Evolutionary conservation across 2,113 vertebrate genomes (phyloP).

Genomic region (Lagopus muta): DNA sequence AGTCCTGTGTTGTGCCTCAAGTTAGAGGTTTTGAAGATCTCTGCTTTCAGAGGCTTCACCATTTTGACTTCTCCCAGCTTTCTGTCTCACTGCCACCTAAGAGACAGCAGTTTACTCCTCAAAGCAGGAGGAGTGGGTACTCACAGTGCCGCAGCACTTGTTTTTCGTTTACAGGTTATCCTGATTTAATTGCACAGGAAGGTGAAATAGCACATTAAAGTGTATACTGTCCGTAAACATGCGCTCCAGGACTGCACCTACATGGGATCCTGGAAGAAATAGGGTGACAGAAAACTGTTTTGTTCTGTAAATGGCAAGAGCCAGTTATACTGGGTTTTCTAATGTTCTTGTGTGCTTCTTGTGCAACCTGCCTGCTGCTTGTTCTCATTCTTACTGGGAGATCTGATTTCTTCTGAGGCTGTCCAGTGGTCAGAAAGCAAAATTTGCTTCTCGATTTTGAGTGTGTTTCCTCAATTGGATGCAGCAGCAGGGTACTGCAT

Average conservation of each 20-base stretch:
- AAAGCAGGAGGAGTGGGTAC: neutral
- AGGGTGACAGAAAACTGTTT: neutral
- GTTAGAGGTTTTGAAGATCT: neutral
- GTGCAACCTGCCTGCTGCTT: neutral
- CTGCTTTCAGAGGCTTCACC: neutral
- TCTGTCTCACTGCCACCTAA: neutral
- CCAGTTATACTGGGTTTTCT: neutral
- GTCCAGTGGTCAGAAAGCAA: neutral
- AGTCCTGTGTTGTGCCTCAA: fast-evolving
- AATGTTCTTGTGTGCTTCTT: neutral
- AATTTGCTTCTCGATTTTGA: neutral
- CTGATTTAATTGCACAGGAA: neutral
- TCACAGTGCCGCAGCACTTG: fast-evolving
- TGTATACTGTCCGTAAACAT: neutral
- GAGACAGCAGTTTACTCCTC: neutral
- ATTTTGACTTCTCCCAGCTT: neutral
- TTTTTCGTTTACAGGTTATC: neutral
- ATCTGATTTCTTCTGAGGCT: neutral
- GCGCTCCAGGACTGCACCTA: neutral
- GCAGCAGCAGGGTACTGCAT: neutral
- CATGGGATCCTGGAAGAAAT: neutral
- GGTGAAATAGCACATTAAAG: neutral
- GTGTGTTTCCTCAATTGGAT: neutral
- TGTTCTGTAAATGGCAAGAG: neutral
- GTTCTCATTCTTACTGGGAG: neutral